phyloP scores from a whole-genome alignment of 2,797 vertebrate genomes.

The Buceros bicornis region DNA sequence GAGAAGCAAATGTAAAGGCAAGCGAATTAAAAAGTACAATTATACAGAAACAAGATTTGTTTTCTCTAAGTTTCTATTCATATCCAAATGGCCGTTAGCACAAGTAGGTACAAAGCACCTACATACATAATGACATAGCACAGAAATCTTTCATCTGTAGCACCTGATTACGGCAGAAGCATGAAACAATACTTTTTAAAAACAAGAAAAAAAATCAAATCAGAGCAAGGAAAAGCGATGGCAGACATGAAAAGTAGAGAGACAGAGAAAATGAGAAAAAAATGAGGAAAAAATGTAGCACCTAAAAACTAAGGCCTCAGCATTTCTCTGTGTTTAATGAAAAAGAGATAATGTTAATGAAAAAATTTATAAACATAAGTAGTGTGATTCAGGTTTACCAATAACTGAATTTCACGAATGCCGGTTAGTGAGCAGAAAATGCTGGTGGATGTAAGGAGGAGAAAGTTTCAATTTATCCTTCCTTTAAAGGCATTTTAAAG shows the following conservation, averaged over 20 bases:
- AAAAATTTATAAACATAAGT: background rate
- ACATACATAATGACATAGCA: background rate
- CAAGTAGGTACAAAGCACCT: background rate
- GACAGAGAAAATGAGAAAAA: background rate
- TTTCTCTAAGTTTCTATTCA: background rate
- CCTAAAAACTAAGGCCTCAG: background rate
- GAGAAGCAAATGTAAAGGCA: background rate
- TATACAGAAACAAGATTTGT: background rate
- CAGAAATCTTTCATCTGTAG: slow-evolving; percentile 15
- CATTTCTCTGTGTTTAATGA: background rate
- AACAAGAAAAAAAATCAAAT: background rate
- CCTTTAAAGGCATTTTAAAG: background rate
- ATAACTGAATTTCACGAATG: background rate
- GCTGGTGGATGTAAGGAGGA: background rate
- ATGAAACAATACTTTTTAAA: background rate
- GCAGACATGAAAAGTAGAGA: background rate
- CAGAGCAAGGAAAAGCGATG: background rate
- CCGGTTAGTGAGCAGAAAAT: background rate
- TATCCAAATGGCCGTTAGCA: background rate
- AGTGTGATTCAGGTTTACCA: background rate
- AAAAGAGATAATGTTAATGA: background rate
- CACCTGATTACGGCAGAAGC: slow-evolving; percentile 6
- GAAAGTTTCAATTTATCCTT: background rate
- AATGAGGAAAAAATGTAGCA: background rate
- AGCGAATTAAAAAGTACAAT: background rate